Conservation (phyloP, 2,888 invertebrate genomes). For the Odontothrips loti region DNA sequence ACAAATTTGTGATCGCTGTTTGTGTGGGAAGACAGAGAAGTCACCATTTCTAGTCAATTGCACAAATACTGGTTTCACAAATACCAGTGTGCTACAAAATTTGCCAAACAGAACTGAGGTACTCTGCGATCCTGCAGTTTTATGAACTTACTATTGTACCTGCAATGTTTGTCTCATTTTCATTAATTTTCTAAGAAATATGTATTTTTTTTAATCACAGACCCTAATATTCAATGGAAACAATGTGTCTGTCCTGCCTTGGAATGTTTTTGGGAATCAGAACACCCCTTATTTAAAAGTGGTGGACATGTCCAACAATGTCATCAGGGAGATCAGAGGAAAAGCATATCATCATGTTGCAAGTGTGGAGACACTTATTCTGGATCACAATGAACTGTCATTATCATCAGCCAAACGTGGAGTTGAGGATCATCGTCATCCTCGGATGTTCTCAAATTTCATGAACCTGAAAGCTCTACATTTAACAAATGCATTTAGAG, state of each 20-base stretch:
- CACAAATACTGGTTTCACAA: conserved; percentile 58
- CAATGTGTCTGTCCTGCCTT: conserved; percentile 57
- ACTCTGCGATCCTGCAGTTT: conserved; percentile 32
- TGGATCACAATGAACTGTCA: conserved; percentile 67
- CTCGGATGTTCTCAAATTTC: conserved; percentile 63
- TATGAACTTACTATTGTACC: conserved; percentile 9
- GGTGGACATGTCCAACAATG: conserved; percentile 70
- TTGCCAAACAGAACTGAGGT: conserved; percentile 62
- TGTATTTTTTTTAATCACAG: conserved; percentile 41
- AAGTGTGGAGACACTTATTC: conserved; percentile 61
- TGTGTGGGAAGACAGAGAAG: background rate
- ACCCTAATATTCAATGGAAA: conserved; percentile 70
- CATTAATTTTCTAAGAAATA: background rate
- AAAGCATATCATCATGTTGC: conserved; percentile 70
- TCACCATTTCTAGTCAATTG: conserved; percentile 58
- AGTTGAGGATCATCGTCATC: background rate
- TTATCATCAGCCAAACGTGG: conserved; percentile 48
- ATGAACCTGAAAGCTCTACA: conserved; percentile 64
- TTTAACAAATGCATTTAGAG: conserved; percentile 68
- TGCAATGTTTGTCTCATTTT: background rate
- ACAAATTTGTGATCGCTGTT: background rate
- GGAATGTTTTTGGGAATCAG: conserved; percentile 66
- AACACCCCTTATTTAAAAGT: conserved; percentile 57
- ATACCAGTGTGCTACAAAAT: conserved; percentile 55
- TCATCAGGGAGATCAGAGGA: conserved; percentile 65